Evolutionary conservation across 2,113 vertebrate species (phyloP), one percentile per base, ranked within the genome.

Genomic region (Azemiops feae): DNA sequence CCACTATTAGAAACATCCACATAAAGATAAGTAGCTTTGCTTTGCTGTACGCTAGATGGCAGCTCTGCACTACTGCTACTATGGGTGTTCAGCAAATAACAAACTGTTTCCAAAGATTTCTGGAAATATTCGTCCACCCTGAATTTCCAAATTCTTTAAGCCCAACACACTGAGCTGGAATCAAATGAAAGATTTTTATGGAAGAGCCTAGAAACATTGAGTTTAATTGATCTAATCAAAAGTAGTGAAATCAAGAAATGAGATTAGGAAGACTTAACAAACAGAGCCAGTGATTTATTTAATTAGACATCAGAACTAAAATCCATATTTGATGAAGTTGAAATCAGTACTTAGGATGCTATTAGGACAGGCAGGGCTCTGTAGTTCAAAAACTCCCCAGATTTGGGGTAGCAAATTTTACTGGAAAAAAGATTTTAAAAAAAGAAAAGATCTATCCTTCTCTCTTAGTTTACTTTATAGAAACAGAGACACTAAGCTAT

Each of bases 21-120:
- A n/a, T 8, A 74, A 74, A 74, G n/a, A 14, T 27, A 87, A 0
- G 0, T 1, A 87, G 1, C 87, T n/a, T 0, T 86, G 47, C 47
- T 50, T 50, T 50, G 85, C 47, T 47, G 57, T n/a, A 39, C 97
- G 90, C 96, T 53, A 97, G 96, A 95, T 96, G 97, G 97, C 97
- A 95, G 93, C 95, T 90, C 0, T 93, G 85, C 11, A 1, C 39
- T 39, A 27, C 45, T 0, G 10, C 0, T 88, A 0, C 87, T 14
- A 12, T 30, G 30, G 0, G 81, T 11, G n/a, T 55, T 55, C 57
- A 1, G 34, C 39, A 0, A 0, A 2, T 1, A 1, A 3, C 0
- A 1, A 43, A 0, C 6, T 0, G 2, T 87, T 23, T 12, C 11
- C 18, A 69, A 93, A 95, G 94, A 6, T 45, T 39, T 53, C n/a